Percentiles rank a stretch among this genome's conserved stretches.
These are phyloP conservation scores for Archilochus colubris DNA, from an alignment of 2,113 vertebrate genomes.

Conservation along the genomic window DNA sequence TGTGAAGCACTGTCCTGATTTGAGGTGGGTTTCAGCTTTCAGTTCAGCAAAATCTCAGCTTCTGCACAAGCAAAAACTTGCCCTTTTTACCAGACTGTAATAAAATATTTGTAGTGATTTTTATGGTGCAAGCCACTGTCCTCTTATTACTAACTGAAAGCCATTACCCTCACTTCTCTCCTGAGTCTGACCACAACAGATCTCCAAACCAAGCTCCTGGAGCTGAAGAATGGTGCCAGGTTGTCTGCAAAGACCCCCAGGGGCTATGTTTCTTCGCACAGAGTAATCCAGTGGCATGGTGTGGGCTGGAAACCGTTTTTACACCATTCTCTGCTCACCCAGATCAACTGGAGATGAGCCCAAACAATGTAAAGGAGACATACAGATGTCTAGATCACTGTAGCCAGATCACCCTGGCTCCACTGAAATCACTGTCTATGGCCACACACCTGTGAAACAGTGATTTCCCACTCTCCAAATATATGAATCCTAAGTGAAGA, in stretches of 20 bases:
- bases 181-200: background rate
- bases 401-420: background rate
- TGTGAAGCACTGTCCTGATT: background rate
- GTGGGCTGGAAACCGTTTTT: background rate
- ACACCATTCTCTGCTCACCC: background rate
- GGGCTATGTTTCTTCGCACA: background rate
- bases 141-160: background rate
- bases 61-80: background rate
- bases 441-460: background rate
- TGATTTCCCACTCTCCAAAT: background rate
- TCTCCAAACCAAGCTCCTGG: background rate
- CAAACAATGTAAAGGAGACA: rapidly evolving
- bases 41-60: background rate
- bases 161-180: background rate
- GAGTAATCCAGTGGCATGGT: background rate
- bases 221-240: background rate
- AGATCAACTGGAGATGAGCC: rapidly evolving
- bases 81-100: background rate
- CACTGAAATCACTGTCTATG: background rate
- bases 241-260: background rate
- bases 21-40: background rate
- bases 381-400: background rate
- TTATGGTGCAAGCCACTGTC: background rate
- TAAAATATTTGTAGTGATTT: background rate
- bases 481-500: background rate